Percentiles rank a stretch among this genome's conserved stretches.
Conservation (phyloP, 2,888 invertebrate genomes). For the Noctua fimbriata region DNA sequence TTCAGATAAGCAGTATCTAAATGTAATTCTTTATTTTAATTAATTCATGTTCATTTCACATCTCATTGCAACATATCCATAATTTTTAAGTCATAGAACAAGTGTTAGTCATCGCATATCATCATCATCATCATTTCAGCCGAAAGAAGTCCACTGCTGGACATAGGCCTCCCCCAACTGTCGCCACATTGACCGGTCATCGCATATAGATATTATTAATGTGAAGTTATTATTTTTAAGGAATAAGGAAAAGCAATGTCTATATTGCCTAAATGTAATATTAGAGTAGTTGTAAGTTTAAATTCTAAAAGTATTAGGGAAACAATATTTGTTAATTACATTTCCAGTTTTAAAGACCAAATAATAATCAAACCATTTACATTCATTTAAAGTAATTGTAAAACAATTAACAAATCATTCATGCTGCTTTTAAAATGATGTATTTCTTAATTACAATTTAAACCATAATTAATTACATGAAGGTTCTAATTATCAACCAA, state of each 20-base stretch:
- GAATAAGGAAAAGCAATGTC: slow-evolving; percentile 23
- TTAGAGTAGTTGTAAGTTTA: neutral
- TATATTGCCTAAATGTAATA: neutral
- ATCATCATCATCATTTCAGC: too few relatives aligned
- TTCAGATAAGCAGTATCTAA: slow-evolving; percentile 16
- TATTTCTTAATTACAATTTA: neutral
- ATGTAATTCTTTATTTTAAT: slow-evolving; percentile 7
- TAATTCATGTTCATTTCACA: neutral
- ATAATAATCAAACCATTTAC: slow-evolving; percentile 5
- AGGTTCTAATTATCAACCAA: slow-evolving; percentile 30
- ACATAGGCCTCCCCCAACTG: too few relatives aligned
- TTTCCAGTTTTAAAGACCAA: neutral
- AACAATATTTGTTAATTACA: neutral
- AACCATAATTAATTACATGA: slow-evolving; percentile 6
- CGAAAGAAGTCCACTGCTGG: too few relatives aligned
- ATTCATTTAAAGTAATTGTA: neutral
- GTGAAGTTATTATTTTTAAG: neutral
- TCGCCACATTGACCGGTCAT: too few relatives aligned
- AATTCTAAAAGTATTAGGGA: neutral
- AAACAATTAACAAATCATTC: neutral
- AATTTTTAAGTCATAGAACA: slow-evolving; percentile 6
- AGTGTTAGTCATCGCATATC: neutral
- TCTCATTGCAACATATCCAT: neutral
- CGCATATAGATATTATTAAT: neutral
- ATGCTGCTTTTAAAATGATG: neutral